Evolutionary conservation across 2,888 invertebrate genomes (phyloP).

Genomic region (Eristalinus aeneus): DNA sequence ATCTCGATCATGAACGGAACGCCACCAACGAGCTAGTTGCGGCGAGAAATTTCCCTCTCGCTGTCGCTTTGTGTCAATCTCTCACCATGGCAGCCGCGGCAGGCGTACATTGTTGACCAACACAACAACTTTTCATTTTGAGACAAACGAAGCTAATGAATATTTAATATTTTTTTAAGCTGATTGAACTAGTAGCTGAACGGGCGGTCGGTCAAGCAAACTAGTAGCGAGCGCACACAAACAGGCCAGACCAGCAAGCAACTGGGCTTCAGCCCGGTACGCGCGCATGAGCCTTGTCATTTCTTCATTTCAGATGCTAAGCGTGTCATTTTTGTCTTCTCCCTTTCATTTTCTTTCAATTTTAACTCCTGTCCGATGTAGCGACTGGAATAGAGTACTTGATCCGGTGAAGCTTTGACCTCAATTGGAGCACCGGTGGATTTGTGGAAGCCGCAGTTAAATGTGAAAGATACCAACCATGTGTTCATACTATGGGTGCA

Average conservation of each 20-base stretch:
- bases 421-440: conserved; percentile 43
- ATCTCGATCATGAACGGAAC: conserved; percentile 36
- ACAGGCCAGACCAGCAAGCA: conserved; percentile 23
- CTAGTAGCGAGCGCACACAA: conserved; percentile 29
- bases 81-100: neutral
- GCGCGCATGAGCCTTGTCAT: conserved; percentile 1
- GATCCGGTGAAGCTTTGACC: conserved; percentile 53
- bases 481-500: conserved; percentile 11
- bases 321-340: neutral
- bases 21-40: neutral
- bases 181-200: conserved; percentile 47
- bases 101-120: neutral
- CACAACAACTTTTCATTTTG: conserved; percentile 27
- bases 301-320: conserved; percentile 5
- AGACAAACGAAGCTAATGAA: conserved; percentile 59
- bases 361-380: conserved; percentile 2
- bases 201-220: conserved; percentile 13
- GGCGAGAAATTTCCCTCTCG: conserved; percentile 21
- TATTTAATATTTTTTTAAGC: conserved; percentile 51
- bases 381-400: conserved; percentile 32
- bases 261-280: conserved; percentile 27
- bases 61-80: neutral
- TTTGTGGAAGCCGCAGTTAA: conserved; percentile 18
- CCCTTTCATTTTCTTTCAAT: neutral
- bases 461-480: conserved; percentile 44